Evolutionary conservation across 2,888 invertebrate genomes (phyloP), one percentile per base, ranked within the genome.

Genomic region (Coleophora flavipennella): DNA sequence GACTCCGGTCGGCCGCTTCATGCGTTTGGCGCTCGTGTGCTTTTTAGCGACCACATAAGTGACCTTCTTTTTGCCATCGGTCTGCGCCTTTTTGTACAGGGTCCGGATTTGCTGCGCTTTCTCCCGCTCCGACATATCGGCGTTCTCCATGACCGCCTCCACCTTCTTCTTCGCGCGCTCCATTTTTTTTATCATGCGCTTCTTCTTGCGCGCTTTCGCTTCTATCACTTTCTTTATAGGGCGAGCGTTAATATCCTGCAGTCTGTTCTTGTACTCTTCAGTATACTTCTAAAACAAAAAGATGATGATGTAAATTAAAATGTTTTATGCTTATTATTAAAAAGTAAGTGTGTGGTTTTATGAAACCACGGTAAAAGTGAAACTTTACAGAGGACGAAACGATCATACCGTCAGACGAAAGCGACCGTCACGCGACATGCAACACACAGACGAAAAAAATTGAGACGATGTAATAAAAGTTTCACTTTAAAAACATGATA

Each of bases 151-250:
- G 20, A 99, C 88, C n/a, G 90, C 89, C 68, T 99, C 98, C 0
- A 96, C 94, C 78, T 95, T 96, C 85, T 99, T 99, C 83, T 96
- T 94, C 0, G 97, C 97, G 60, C 93, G 95, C 50, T 96, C 95
- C 78, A 99, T 77, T 66, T 93, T 92, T 61, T 90, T 92, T 43
- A 94, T 69, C 47, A 93, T 91, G 50, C 96, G 92, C 74, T 91
- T 92, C 91, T 97, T 97, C 88, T 99, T 99, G 40, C 99, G 90
- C 0, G 97, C 96, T 79, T 97, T 99, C 0, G 99, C 99, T 83
- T 99, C 97, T 52, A 97, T 90, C 0, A 99, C 94, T 79, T 99
- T 99, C 84, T 99, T 99, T 46, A 99, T 97, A 10, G 99, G 97
- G 45, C 97, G 88, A 0, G 93, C 93, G 75, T 99, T 96, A 31